Conservation (phyloP, 1,140 invertebrate species). For the Drusus annulatus region DNA sequence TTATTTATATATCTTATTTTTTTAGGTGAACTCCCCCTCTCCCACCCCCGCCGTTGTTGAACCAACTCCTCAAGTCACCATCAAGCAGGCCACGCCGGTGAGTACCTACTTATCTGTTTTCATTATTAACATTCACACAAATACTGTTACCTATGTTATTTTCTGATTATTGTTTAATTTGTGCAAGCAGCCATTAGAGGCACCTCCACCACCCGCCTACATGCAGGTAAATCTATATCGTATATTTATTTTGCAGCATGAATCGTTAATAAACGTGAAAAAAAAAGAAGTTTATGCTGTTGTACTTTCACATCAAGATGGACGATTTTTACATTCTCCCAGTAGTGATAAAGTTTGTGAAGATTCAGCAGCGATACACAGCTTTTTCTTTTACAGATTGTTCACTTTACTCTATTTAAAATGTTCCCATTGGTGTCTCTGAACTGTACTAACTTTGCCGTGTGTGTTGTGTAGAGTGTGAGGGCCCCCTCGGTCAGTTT, state of each 20-base stretch:
- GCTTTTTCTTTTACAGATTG: too few relatives aligned
- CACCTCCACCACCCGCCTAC: slow-evolving; percentile 37
- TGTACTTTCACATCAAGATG: too few relatives aligned
- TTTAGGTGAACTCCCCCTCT: slow-evolving; percentile 56
- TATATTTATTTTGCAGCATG: too few relatives aligned
- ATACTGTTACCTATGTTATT: too few relatives aligned
- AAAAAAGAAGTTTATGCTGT: too few relatives aligned
- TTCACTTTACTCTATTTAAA: too few relatives aligned
- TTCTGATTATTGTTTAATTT: background rate
- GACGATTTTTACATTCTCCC: too few relatives aligned
- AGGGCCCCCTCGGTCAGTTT: slow-evolving; percentile 45
- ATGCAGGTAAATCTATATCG: slow-evolving; percentile 47
- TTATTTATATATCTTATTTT: background rate
- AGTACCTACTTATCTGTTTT: slow-evolving; percentile 14
- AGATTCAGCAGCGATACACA: too few relatives aligned
- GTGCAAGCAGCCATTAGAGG: slow-evolving; percentile 54
- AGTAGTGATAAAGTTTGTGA: too few relatives aligned
- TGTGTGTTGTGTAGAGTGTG: slow-evolving; percentile 24
- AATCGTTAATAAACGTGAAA: too few relatives aligned
- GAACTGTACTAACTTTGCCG: too few relatives aligned
- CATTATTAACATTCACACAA: background rate
- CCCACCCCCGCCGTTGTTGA: slow-evolving; percentile 50
- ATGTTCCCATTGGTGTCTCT: too few relatives aligned
- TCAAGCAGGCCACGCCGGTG: slow-evolving; percentile 57
- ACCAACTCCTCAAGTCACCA: slow-evolving; percentile 57